These are phyloP conservation scores for Theodoxus fluviatilis DNA, from an alignment of 2,888 invertebrate genomes.

Conservation along the genomic window DNA sequence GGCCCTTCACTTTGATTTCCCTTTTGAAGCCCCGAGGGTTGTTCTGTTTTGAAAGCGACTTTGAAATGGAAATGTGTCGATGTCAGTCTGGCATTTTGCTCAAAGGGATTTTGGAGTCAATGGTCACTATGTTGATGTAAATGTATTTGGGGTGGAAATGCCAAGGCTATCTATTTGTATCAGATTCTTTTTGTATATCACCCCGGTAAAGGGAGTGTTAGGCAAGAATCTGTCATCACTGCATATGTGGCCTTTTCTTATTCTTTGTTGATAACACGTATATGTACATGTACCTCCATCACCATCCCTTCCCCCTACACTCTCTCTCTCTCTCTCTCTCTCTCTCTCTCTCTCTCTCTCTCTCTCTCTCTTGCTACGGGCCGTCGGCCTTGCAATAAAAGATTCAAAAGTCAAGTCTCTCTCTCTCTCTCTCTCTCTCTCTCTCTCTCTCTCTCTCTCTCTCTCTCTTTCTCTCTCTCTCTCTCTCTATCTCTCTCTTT, in stretches of 20 bases:
- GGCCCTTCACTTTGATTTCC: no score
- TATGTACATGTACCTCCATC: conserved; percentile 3
- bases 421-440: conserved; percentile 1
- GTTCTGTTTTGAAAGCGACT: no score
- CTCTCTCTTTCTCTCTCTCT: conserved; percentile 12
- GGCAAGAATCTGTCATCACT: not conserved
- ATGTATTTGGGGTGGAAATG: no score
- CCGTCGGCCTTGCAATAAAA: no score
- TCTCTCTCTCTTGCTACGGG: not conserved
- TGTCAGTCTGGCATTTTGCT: not conserved
- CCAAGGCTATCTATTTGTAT: conserved; percentile 29
- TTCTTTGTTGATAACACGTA: no score
- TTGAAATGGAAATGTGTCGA: not conserved
- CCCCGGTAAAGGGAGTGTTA: no score
- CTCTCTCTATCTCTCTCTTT: conserved; percentile 10
- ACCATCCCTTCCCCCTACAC: not conserved
- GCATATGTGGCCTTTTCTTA: conserved; percentile 20
- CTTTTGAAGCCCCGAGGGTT: no score
- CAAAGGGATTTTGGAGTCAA: no score
- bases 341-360: conserved; percentile 20
- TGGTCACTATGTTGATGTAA: no score
- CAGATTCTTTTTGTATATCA: conserved; percentile 31
- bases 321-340: conserved; percentile 23
- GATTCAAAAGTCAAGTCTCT: no score
- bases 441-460: conserved; percentile 16